A percentile compares a stretch with the other conserved stretches of the same genome.
These are phyloP conservation scores for Oreonectes daqikongensis DNA, from an alignment of 2,797 vertebrate genomes.

Conservation along the genomic window DNA sequence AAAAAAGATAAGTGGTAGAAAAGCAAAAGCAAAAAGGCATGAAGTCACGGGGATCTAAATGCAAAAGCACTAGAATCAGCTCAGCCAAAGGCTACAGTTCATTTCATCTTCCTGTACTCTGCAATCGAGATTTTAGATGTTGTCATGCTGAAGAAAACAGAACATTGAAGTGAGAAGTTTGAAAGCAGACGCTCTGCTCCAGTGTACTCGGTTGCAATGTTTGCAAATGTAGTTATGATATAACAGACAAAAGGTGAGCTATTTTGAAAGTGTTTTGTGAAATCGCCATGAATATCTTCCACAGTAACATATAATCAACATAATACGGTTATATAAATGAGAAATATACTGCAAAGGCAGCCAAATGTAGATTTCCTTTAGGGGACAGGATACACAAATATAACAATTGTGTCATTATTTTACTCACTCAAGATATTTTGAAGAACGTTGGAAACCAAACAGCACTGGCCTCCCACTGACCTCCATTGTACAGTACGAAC, in stretches of 20 bases:
- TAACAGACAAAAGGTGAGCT: slow-evolving; percentile 6
- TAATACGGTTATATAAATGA: background rate
- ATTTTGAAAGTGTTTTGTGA: background rate
- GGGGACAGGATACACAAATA: background rate
- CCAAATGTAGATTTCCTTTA: background rate
- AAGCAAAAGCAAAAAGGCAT: slow-evolving; percentile 42
- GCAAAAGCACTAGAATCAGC: slow-evolving; percentile 50
- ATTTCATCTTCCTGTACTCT: slow-evolving; percentile 34
- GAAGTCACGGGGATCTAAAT: slow-evolving; percentile 41
- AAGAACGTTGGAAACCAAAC: too few relatives aligned
- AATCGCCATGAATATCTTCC: background rate
- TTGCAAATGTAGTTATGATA: slow-evolving; percentile 17
- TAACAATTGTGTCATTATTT: too few relatives aligned
- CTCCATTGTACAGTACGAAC: too few relatives aligned
- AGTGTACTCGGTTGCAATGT: background rate
- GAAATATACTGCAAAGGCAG: background rate
- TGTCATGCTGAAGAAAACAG: slow-evolving; percentile 30
- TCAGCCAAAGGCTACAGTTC: slow-evolving; percentile 42
- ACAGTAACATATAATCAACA: background rate
- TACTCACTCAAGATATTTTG: too few relatives aligned
- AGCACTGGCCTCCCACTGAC: too few relatives aligned
- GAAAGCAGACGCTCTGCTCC: slow-evolving; percentile 10
- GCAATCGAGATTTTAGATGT: slow-evolving; percentile 47
- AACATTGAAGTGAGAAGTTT: slow-evolving; percentile 18
- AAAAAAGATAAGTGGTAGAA: slow-evolving; percentile 50